Evolutionary conservation across 2,113 vertebrate genomes (phyloP), one percentile per base, ranked within the genome.

Genomic region (Passer montanus): DNA sequence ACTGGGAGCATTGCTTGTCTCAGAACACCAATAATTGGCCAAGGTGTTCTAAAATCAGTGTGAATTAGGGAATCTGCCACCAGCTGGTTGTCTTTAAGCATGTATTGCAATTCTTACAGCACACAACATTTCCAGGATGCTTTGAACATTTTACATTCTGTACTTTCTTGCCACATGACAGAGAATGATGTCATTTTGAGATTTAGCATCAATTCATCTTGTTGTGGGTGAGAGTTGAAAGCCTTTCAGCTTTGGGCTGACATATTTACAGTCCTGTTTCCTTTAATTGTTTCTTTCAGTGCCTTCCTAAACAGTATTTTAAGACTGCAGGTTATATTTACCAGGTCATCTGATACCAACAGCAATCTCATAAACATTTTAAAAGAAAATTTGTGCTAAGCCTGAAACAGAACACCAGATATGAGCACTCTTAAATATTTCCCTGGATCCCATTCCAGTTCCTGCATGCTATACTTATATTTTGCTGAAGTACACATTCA

Each of bases 371-470:
- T 69, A 89, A 91, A 79, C 13, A 53, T 87, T 95, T 95, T 49
- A 74, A 70, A 93, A 93, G 59, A 67, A 85, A 93, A 87, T 66
- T 76, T 80, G 9, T 43, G 35, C 22, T 78, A 91, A 66, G 63
- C 43, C 43, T 83, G 72, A 91, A 96, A 86, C 52, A 44, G 41
- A 88, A 88, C 52, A 70, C 75, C 85, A 90, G 85, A 84, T 93
- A 80, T 9, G 10, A 89, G 31, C 23, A 47, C 21, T 39, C 73
- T 79, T 41, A 81, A 91, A 78, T 70, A 70, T 31, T 55, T 64
- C 11, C 58, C 39, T 72, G 24, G 18, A 62, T 82, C 41, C 41
- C 33, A 47, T 84, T 90, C 23, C 39, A 50, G 30, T 39, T 84
- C 72, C 43, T 70, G 27, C 39, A 17, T 26, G 39, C 79, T 85